phyloP scores from a whole-genome alignment of 2,113 vertebrate genomes.

The Tor tambroides region DNA sequence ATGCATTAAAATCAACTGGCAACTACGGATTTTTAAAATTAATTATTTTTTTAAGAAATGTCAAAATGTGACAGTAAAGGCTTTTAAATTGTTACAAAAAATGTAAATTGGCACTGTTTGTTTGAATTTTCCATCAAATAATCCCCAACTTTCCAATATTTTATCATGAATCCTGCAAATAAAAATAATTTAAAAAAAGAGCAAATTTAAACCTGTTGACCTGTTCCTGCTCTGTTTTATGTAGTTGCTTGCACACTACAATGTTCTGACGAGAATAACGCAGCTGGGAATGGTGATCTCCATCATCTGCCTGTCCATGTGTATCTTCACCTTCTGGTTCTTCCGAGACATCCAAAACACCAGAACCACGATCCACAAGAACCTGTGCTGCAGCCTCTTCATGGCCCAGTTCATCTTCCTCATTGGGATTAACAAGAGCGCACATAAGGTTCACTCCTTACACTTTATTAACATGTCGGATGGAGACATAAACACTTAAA shows the following conservation, averaged over 20 bases:
- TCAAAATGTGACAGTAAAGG: too few relatives aligned
- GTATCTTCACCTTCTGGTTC: constrained; percentile 99
- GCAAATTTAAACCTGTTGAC: too few relatives aligned
- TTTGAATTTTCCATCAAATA: too few relatives aligned
- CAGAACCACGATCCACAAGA: constrained; percentile 98
- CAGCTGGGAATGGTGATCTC: constrained; percentile 99
- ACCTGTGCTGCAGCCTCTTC: constrained; percentile 97
- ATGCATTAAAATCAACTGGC: too few relatives aligned
- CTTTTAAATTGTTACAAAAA: too few relatives aligned
- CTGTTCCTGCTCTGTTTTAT: constrained; percentile 18
- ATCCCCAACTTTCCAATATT: too few relatives aligned
- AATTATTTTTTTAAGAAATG: too few relatives aligned
- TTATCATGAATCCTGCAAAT: too few relatives aligned
- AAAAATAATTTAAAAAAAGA: too few relatives aligned
- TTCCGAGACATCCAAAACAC: constrained; percentile 99
- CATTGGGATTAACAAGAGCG: constrained; percentile 93
- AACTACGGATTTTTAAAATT: too few relatives aligned
- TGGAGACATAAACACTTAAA: not conserved
- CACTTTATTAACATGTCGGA: not conserved
- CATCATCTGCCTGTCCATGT: constrained; percentile 96
- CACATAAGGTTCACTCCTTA: constrained; percentile 84
- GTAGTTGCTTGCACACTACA: constrained; percentile 83
- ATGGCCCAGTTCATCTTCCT: constrained; percentile 97
- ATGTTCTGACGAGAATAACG: constrained; percentile 93
- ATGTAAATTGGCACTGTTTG: too few relatives aligned